phyloP scores from a whole-genome alignment of 2,113 vertebrate species.

The Sorex fumeus region DNA sequence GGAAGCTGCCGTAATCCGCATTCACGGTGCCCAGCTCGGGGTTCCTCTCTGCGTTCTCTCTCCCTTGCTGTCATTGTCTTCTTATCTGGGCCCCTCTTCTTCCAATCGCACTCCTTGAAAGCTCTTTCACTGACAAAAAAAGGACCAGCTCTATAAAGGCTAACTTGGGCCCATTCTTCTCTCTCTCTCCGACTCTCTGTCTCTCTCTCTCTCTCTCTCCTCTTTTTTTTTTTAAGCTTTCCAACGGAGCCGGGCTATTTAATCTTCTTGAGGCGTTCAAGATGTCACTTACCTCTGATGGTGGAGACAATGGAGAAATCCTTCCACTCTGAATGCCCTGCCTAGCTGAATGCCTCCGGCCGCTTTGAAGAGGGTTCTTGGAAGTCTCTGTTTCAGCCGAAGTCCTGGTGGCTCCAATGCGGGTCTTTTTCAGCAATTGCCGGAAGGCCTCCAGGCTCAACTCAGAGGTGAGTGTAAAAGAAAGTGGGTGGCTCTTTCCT shows the following conservation, averaged over 20 bases:
- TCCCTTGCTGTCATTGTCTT: slow-evolving; percentile 90
- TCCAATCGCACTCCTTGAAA: slow-evolving; percentile 92
- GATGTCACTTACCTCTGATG: slow-evolving; percentile 96
- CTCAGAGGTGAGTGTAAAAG: slow-evolving; percentile 33
- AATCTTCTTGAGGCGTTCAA: slow-evolving; percentile 97
- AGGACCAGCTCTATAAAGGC: slow-evolving; percentile 92
- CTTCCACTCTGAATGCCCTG: slow-evolving; percentile 90
- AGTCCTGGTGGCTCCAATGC: slow-evolving; percentile 90
- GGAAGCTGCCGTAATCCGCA: slow-evolving; percentile 93
- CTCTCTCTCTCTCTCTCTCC: slow-evolving; percentile 83
- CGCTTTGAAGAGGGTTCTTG: slow-evolving; percentile 94
- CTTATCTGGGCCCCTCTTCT: slow-evolving; percentile 91
- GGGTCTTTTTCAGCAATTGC: slow-evolving; percentile 88
- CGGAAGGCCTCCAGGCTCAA: slow-evolving; percentile 81
- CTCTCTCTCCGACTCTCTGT: slow-evolving; percentile 73
- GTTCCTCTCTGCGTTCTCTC: slow-evolving; percentile 90
- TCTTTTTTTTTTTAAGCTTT: slow-evolving; percentile 89
- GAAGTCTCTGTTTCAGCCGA: slow-evolving; percentile 90
- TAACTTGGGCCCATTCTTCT: slow-evolving; percentile 92
- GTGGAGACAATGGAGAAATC: slow-evolving; percentile 93
- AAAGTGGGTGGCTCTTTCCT: slow-evolving; percentile 30
- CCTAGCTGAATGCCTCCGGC: slow-evolving; percentile 91
- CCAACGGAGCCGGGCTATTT: slow-evolving; percentile 95
- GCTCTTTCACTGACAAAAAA: slow-evolving; percentile 92
- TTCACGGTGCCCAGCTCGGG: slow-evolving; percentile 90